Base-by-base conservation (phyloP, 2,797 vertebrate genomes). In the Meda fulgida region DNA sequence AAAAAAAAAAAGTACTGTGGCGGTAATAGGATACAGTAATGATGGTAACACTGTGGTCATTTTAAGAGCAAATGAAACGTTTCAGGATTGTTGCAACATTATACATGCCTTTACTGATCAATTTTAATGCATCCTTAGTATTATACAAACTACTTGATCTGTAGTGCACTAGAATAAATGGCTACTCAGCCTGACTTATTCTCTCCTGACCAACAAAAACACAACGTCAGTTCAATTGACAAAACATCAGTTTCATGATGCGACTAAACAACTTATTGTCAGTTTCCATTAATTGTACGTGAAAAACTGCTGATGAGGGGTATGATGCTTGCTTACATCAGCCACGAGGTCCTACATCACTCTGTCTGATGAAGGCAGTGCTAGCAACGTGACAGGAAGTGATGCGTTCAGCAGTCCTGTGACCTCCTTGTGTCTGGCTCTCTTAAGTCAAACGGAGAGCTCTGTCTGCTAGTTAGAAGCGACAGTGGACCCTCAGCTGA, bases 381-480 rank as follows among this genome's bases (percentile, higher is more conserved):
- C 40, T 80, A 48, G 72, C 60, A 76, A 51, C 51, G 60, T 77
- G 77, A 79, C 78, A 84, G 71, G 80, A 66, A 76, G 67, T 83
- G 80, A 80, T 85, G 80, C 26, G 63, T 85, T 76, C 67, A 75
- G 23, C 51, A 7, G 26, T n/a, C 26, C 46, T 72, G 34, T 73
- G 80, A 85, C 43, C 78, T 84, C 31, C 38, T 48, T 80, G 67
- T 79, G 69, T 88, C 80, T 65, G 38, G 51, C 40, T 82, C 89
- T 90, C 88, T 82, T 85, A 90, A 88, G 91, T 92, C 91, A 90
- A 88, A 86, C 89, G 86, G n/a, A n/a, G n/a, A n/a, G 29, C 34
- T 21, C 71, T 46, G 58, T 60, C 76, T 55, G 48, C 58, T 66
- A 60, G 53, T 36, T 43, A 38, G 29, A 77, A 63, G 31, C 1